Percentiles rank a stretch among this genome's conserved stretches.
Evolutionary conservation across 23 tunicate genomes (phyloP).

Genomic region (Aplidium turbinatum): DNA sequence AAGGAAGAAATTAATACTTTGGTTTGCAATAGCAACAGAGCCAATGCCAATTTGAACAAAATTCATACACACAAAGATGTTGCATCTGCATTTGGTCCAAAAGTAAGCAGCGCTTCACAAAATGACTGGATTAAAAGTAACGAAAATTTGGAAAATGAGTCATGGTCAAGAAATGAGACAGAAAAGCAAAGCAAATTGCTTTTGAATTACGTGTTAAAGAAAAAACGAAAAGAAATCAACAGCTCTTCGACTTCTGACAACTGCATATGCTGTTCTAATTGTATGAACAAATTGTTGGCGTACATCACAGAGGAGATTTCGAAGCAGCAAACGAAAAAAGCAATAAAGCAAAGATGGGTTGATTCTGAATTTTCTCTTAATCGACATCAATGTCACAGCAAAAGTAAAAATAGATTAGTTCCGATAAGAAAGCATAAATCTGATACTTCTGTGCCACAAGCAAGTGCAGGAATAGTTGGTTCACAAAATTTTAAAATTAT

Average conservation of each 20-base stretch:
- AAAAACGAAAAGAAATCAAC: neutral
- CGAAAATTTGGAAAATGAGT: no score
- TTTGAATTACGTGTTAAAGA: neutral
- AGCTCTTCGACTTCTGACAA: neutral
- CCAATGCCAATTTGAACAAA: no score
- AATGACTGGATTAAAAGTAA: no score
- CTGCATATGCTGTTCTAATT: slow-evolving; percentile 29
- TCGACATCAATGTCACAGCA: neutral
- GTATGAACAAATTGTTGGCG: slow-evolving; percentile 1
- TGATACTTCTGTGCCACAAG: neutral
- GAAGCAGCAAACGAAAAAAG: neutral
- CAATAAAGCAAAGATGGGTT: neutral
- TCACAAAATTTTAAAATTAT: neutral
- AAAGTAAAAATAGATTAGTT: neutral
- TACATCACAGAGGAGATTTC: slow-evolving; percentile 14
- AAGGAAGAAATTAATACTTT: no score
- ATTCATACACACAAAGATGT: no score
- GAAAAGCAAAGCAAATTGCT: neutral
- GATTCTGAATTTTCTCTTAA: neutral
- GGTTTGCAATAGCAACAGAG: no score
- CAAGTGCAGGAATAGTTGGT: slow-evolving; percentile 18
- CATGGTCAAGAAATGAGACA: no score
- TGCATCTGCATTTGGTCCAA: no score
- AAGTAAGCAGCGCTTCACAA: no score
- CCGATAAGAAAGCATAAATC: neutral